Evolutionary conservation across 2,797 vertebrate species (phyloP), one percentile per base, ranked within the genome.

Genomic region (Erethizon dorsatum): DNA sequence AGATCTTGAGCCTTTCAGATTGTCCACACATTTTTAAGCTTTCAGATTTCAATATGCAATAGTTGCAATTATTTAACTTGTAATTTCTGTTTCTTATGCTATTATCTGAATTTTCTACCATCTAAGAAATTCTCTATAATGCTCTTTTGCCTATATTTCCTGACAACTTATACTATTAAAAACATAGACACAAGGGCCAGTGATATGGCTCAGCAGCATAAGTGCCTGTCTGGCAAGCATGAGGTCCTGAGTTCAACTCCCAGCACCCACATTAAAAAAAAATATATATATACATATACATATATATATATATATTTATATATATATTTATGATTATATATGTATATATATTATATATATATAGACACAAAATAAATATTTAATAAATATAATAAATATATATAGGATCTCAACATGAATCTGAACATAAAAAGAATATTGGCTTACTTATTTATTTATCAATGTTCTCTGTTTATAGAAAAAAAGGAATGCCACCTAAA

Each of bases 71-170:
- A 75, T 45, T 89, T 45, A 88, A 63, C 45, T 82, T 82, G 61
- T 61, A 80, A 28, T 6, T 83, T 94, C 37, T 24, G 65, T 85
- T 83, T 89, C 37, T 71, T 45, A 57, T 28, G 41, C 75, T 87
- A 57, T 67, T 5, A 92, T 54, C 69, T 84, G 52, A 83, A 83
- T 82, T 77, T 94, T 91, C 77, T 83, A 85, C 20, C 63, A 83
- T 80, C 56, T 90, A 67, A 86, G n/a, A 50, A 82, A 59, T 85
- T 82, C 7, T 75, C 57, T 82, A 63, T 41, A 80, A 71, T 41
- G 18, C 56, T 63, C n/a, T 77, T 85, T 8, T 86, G 12, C 28
- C 14, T 11, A 61, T 9, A 59, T 17, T 45, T 59, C 4, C 41
- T 37, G 5, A 45, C 77, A 57, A 82, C 31, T 90, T 33, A 86